Base-by-base conservation (phyloP, 2,888 invertebrate species). In the Galeruca laticollis region DNA sequence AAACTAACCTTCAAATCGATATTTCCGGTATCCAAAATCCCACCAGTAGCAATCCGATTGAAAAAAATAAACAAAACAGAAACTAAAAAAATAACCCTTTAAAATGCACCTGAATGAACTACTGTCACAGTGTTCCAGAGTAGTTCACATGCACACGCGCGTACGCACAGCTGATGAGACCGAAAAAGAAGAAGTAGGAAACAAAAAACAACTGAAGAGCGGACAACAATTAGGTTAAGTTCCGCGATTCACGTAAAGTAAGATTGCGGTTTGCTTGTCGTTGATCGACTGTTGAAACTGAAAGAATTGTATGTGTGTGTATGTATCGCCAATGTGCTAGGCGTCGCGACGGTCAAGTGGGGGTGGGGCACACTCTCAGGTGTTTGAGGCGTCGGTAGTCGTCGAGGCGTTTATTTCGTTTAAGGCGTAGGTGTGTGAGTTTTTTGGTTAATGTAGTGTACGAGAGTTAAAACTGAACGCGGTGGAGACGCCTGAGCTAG, bases 401-500 rank as follows among this genome's bases (percentile, higher is more conserved):
- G 86, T 81, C 78, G 69, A 78, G 77, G 81, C 47, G 61, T 35
- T 57, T 33, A 35, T 57, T 57, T 33, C 56, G 56, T 57, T n/a
- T 31, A 13, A 56, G 69, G 70, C 54, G 67, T 51, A 70, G 68
- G 59, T 65, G 73, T 51, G 60, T 62, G 47, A 37, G 37, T 52
- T 60, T 61, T 56, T 64, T 35, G 31, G 33, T 60, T n/a, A 47
- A 57, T 60, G 60, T 59, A 18, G 35, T 59, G 49, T 66, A 54
- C 57, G 71, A 61, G 57, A 60, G 43, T 51, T 59, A 49, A 67
- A 64, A 60, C 68, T 66, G 40, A 64, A 66, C 75, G 81, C 87
- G 87, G 87, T 87, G 86, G 87, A 86, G 87, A 88, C 84, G 88
- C 87, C 86, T 88, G 88, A 86, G 87, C 88, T 88, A 87, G 88